phyloP scores from a whole-genome alignment of 2,113 vertebrate genomes.

The Dromiciops gliroides region DNA sequence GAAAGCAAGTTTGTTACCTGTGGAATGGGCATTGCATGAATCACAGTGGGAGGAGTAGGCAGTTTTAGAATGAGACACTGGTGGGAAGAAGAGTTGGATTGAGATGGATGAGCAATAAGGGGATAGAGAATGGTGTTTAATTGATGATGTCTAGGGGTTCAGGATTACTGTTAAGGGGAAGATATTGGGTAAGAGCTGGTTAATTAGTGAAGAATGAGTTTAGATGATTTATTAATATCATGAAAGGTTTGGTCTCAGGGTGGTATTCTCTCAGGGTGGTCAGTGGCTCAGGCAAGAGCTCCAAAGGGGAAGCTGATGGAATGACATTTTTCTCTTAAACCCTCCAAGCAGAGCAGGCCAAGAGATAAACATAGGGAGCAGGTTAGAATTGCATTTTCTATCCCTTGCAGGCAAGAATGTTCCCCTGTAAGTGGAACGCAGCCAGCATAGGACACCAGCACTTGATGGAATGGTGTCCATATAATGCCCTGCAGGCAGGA shows the following conservation, averaged over 20 bases:
- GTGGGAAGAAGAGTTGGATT: neutral
- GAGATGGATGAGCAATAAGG: neutral
- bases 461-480: too few relatives aligned
- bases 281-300: neutral
- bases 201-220: neutral
- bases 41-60: too few relatives aligned
- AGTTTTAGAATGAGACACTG: too few relatives aligned
- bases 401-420: neutral
- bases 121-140: neutral
- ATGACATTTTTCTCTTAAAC: neutral
- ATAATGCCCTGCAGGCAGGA: too few relatives aligned
- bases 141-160: neutral
- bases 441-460: too few relatives aligned
- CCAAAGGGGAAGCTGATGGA: neutral
- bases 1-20: too few relatives aligned
- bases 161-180: neutral
- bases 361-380: neutral
- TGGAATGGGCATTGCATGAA: too few relatives aligned
- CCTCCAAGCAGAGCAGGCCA: neutral
- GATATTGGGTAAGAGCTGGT: neutral
- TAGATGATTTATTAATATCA: neutral
- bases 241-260: neutral
- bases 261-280: neutral
- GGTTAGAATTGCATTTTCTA: neutral
- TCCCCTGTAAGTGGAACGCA: neutral